Evolutionary conservation across 2,888 invertebrate genomes (phyloP).

Genomic region (Drosophila sordidapex): DNA sequence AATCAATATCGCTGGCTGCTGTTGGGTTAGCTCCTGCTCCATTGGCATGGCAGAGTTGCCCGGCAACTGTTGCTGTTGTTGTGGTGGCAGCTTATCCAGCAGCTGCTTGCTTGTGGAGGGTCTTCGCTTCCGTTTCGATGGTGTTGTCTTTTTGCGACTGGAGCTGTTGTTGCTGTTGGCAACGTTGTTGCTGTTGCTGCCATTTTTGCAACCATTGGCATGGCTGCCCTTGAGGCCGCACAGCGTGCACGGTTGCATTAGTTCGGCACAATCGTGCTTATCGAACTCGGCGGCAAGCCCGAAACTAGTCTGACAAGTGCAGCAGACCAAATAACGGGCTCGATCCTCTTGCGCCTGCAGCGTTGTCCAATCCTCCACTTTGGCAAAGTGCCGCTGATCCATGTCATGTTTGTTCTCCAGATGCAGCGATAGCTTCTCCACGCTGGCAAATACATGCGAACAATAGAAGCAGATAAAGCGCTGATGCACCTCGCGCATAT

Average conservation of each 20-base stretch:
- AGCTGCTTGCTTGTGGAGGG: constrained; percentile 20
- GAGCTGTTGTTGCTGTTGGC: constrained; percentile 15
- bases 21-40: neutral
- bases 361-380: constrained; percentile 86
- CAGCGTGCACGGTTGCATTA: constrained; percentile 82
- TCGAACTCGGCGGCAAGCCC: constrained; percentile 91
- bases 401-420: constrained; percentile 92
- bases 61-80: neutral
- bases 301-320: constrained; percentile 92
- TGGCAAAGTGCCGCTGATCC: constrained; percentile 89
- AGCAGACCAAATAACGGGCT: constrained; percentile 91
- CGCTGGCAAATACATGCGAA: constrained; percentile 92
- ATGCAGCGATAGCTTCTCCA: constrained; percentile 92
- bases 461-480: constrained; percentile 93
- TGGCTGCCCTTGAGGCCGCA: constrained; percentile 84
- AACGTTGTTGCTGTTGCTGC: constrained; percentile 31
- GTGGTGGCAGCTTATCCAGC: neutral
- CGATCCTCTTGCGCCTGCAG: constrained; percentile 86
- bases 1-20: constrained; percentile 2
- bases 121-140: constrained; percentile 28
- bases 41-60: constrained; percentile 1
- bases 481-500: constrained; percentile 93
- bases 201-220: constrained; percentile 81
- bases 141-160: constrained; percentile 35
- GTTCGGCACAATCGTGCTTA: constrained; percentile 88